A percentile compares a stretch with the other conserved stretches of the same genome.
phyloP scores from a whole-genome alignment of 2,113 vertebrate species.

The human (Homo sapiens) region DNA sequence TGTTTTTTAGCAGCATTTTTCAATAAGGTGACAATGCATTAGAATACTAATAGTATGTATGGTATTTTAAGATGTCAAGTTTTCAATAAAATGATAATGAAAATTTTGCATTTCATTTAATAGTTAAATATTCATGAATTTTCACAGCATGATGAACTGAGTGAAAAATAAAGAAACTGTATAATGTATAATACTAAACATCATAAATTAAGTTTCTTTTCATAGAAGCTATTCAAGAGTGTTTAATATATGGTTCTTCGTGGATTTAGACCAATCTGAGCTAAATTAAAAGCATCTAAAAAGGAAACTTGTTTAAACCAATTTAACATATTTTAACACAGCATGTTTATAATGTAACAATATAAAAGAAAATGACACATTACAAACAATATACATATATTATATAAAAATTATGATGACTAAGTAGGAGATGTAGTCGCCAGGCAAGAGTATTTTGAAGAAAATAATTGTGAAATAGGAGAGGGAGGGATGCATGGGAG shows the following conservation, averaged over 20 bases:
- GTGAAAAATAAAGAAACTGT: slow-evolving; percentile 88
- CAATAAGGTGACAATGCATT: slow-evolving; percentile 91
- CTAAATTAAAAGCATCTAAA: slow-evolving; percentile 82
- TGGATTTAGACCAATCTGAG: slow-evolving; percentile 78
- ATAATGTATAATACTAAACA: slow-evolving; percentile 85
- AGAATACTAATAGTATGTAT: slow-evolving; percentile 91
- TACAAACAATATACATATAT: slow-evolving; percentile 78
- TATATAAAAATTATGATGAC: slow-evolving; percentile 80
- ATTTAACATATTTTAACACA: slow-evolving; percentile 82
- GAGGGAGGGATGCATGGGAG: not conserved
- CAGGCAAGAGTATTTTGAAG: slow-evolving; percentile 43
- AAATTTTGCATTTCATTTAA: slow-evolving; percentile 91
- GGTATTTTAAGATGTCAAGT: slow-evolving; percentile 92
- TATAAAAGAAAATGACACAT: slow-evolving; percentile 78
- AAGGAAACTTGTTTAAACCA: slow-evolving; percentile 80
- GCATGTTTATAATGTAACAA: slow-evolving; percentile 76
- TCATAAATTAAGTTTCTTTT: slow-evolving; percentile 85
- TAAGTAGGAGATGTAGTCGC: slow-evolving; percentile 71
- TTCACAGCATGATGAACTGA: slow-evolving; percentile 87
- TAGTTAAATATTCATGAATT: slow-evolving; percentile 91
- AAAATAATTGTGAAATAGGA: slow-evolving; percentile 62
- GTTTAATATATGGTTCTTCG: slow-evolving; percentile 82
- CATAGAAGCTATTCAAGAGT: slow-evolving; percentile 80
- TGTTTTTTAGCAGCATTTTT: slow-evolving; percentile 91
- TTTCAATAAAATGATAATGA: slow-evolving; percentile 91